Conservation (phyloP, 2,888 invertebrate genomes). For the Arge pagana region DNA sequence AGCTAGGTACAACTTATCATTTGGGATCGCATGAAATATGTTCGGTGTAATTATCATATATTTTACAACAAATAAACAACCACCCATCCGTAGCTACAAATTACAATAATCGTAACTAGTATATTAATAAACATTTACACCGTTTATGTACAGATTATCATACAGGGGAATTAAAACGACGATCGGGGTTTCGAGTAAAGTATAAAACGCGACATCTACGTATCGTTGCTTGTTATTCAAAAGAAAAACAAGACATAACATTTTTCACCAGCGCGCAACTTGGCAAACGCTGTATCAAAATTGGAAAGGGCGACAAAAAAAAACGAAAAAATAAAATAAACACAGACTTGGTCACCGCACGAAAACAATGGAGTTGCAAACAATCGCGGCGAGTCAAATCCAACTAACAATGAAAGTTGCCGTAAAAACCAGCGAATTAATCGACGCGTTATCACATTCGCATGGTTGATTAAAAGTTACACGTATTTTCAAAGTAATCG, state of each 20-base stretch:
- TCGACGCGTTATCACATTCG: neutral
- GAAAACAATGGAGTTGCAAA: constrained; percentile 9
- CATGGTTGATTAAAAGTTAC: neutral
- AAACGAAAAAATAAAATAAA: constrained; percentile 2
- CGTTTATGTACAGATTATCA: constrained; percentile 46
- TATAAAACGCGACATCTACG: too few species aligned
- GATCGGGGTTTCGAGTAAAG: too few species aligned
- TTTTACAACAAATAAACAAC: constrained; percentile 29
- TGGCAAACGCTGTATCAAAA: too few species aligned
- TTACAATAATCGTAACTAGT: constrained; percentile 43
- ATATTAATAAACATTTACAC: constrained; percentile 47
- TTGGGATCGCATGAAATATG: constrained; percentile 23
- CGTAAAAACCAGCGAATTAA: neutral
- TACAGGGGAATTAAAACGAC: constrained; percentile 36
- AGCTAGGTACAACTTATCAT: constrained; percentile 20
- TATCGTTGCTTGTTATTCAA: too few species aligned
- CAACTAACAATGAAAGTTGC: neutral
- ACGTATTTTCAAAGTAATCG: neutral
- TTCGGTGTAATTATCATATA: constrained; percentile 17
- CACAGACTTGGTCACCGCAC: constrained; percentile 6
- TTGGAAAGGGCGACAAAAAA: too few species aligned
- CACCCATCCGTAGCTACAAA: constrained; percentile 39
- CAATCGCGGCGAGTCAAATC: neutral
- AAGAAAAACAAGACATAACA: too few species aligned
- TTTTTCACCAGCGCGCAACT: too few species aligned